Evolutionary conservation across 2,113 vertebrate genomes (phyloP).

Genomic region (Sorex fumeus): DNA sequence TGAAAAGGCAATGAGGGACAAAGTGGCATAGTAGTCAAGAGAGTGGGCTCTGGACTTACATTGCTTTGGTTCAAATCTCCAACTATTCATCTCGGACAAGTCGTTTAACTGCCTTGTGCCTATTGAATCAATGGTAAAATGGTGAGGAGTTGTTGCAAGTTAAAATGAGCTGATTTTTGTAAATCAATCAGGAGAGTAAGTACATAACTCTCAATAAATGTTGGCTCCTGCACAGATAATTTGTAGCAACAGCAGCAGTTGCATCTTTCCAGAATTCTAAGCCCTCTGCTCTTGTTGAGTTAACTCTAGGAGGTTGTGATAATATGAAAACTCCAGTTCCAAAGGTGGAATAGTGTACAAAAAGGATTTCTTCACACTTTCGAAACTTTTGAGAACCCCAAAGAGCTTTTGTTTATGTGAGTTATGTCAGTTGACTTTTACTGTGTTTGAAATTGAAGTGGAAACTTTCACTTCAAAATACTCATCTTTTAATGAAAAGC

Average conservation of each 20-base stretch:
- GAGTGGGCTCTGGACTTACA: not conserved
- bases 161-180: not conserved
- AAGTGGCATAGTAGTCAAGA: not conserved
- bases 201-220: not conserved
- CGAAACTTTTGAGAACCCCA: not conserved
- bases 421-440: constrained; percentile 1
- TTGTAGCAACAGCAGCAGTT: not conserved
- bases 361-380: not conserved
- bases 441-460: constrained; percentile 29
- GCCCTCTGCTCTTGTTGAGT: not conserved
- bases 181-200: not conserved
- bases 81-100: not conserved
- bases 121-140: not conserved
- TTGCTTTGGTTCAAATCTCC: not conserved
- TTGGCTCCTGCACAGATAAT: too few relatives aligned
- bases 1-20: not conserved
- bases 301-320: not conserved
- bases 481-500: constrained; percentile 16
- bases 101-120: not conserved
- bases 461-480: constrained; percentile 9
- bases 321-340: not conserved
- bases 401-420: not conserved
- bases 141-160: not conserved
- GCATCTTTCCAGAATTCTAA: not conserved
- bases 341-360: not conserved